Evolutionary conservation across 2,113 vertebrate species (phyloP).

Genomic region (Sialia sialis): DNA sequence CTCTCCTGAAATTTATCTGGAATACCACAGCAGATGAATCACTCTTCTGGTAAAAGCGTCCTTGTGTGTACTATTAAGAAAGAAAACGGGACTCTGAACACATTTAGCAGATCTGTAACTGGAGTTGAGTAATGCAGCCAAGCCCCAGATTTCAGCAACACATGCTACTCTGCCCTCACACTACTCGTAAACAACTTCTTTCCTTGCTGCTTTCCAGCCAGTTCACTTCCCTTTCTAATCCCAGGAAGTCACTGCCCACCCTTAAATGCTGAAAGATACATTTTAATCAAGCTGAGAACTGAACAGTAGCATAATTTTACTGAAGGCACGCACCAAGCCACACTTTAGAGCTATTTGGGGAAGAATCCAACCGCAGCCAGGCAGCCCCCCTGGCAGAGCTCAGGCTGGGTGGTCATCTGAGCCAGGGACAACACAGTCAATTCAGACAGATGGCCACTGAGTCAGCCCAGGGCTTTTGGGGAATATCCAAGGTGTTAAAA

Average conservation of each 20-base stretch:
- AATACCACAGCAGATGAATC: constrained; percentile 29
- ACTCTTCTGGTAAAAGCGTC: constrained; percentile 27
- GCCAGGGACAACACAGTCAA: neutral
- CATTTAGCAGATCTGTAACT: constrained; percentile 3
- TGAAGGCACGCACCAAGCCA: neutral
- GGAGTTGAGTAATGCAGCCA: constrained; percentile 19
- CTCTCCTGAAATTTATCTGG: constrained; percentile 15
- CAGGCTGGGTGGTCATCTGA: constrained; percentile 44
- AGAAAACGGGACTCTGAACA: neutral
- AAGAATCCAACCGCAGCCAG: neutral
- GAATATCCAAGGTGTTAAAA: neutral
- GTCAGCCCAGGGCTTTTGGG: neutral
- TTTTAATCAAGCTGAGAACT: neutral
- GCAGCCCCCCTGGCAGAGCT: neutral
- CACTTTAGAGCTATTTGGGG: constrained; percentile 31
- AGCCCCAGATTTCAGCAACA: constrained; percentile 29
- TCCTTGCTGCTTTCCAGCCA: constrained; percentile 9
- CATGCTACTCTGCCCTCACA: neutral
- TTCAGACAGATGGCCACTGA: constrained; percentile 42
- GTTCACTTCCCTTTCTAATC: constrained; percentile 52
- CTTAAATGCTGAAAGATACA: constrained; percentile 41
- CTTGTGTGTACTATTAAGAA: constrained; percentile 42
- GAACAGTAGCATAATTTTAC: constrained; percentile 54
- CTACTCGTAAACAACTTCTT: constrained; percentile 9
- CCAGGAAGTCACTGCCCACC: constrained; percentile 35